phyloP scores from a whole-genome alignment of 92 coral and sea anemone species.

The Bergia puertoricense region DNA sequence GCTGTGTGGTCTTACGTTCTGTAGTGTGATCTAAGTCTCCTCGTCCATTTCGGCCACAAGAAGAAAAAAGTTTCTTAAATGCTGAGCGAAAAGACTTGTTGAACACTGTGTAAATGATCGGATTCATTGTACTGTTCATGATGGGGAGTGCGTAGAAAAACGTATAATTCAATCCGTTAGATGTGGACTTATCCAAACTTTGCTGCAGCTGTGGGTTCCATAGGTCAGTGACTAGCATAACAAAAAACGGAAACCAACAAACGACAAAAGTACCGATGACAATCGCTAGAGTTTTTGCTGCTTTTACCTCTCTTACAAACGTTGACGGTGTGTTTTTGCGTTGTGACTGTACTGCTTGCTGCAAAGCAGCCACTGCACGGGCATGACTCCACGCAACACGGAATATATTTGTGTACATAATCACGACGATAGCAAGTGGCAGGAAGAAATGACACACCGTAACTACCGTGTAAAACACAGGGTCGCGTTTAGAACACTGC shows the following conservation, averaged over 20 bases:
- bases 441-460: conserved; percentile 65
- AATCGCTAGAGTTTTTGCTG: conserved; percentile 91
- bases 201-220: conserved; percentile 46
- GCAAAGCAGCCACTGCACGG: conserved; percentile 82
- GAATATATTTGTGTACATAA: conserved; percentile 81
- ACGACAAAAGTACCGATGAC: conserved; percentile 87
- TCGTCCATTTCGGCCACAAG: background rate
- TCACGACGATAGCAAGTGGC: conserved; percentile 72
- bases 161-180: background rate
- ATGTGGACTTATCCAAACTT: background rate
- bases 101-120: conserved; percentile 30
- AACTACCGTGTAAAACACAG: conserved; percentile 70
- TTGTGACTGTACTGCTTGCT: conserved; percentile 58
- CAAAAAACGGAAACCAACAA: conserved; percentile 89
- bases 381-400: conserved; percentile 90
- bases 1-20: conserved; percentile 25
- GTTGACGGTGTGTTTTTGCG: conserved; percentile 53
- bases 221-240: conserved; percentile 51
- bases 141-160: conserved; percentile 11
- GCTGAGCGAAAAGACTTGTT: conserved; percentile 34
- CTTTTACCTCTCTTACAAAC: conserved; percentile 84
- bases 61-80: conserved; percentile 27
- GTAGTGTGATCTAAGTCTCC: background rate
- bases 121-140: conserved; percentile 37
- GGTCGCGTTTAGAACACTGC: conserved; percentile 64